A percentile compares a stretch with the other conserved stretches of the same genome.
Conservation (phyloP, 2,797 vertebrate genomes). For the Carapus acus region DNA sequence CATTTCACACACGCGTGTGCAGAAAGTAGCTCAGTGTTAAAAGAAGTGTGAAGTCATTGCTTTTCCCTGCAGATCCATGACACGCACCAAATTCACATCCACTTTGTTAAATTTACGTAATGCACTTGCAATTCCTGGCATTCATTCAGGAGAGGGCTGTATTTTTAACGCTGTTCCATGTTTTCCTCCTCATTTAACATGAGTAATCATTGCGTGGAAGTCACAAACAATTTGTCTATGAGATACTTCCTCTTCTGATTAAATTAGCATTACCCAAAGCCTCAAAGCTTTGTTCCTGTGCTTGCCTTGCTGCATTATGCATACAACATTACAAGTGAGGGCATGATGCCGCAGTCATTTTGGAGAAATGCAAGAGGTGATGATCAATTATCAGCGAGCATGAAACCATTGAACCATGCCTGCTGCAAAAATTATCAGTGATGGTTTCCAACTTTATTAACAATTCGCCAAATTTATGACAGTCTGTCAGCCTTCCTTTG, state of each 20-base stretch:
- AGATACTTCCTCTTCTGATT: constrained; percentile 67
- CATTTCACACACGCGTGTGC: not conserved
- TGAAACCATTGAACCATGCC: not conserved
- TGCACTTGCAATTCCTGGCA: not conserved
- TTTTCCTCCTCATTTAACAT: constrained; percentile 59
- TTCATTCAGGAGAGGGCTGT: constrained; percentile 39
- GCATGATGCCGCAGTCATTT: constrained; percentile 38
- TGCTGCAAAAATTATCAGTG: no score
- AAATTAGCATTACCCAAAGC: constrained; percentile 65
- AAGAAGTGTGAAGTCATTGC: not conserved
- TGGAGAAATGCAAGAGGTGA: no score
- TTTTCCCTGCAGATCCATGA: constrained; percentile 4
- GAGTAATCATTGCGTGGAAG: constrained; percentile 62
- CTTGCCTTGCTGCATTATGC: constrained; percentile 60
- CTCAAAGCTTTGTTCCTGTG: constrained; percentile 57
- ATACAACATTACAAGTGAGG: constrained; percentile 59
- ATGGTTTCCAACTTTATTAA: no score
- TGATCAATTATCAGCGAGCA: constrained; percentile 6
- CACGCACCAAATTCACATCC: not conserved
- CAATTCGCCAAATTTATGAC: no score
- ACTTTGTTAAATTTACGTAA: constrained; percentile 10
- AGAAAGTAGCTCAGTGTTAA: not conserved
- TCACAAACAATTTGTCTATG: constrained; percentile 64
- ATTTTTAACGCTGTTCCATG: constrained; percentile 46
- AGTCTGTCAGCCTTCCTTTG: no score